Evolutionary conservation across 2,888 invertebrate genomes (phyloP), one percentile per base, ranked within the genome.

Genomic region (Amiota minor): DNA sequence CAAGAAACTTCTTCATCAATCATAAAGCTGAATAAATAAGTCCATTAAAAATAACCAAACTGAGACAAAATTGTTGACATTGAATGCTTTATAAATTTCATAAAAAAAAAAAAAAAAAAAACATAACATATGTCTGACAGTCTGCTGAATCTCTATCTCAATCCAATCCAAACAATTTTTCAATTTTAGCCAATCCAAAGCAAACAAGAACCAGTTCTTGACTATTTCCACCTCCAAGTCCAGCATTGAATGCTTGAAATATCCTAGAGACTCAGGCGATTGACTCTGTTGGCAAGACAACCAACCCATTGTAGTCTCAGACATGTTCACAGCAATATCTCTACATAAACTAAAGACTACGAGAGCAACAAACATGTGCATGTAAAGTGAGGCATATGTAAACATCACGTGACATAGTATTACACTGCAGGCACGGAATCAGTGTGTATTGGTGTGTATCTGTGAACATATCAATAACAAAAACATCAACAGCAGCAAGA

Each of bases 11-110:
- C 6, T 12, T n/a, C 53, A 50, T 50, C 12, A 12, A 50, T n/a
- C 53, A 50, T 35, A 35, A 35, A 8, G 4, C 6, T 4, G 35
- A 62, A 18, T 45, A 62, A 62, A 62, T n/a, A 62, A 62, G 62
- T 62, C 62, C 16, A 62, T 62, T 62, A 62, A 62, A 62, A 62
- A 62, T 62, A 62, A 62, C 62, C 62, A 62, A 62, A 62, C 35
- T 62, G 45, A 62, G 62, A 35, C 62, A 35, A 8, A 6, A 62
- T 45, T 62, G 62, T 62, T 62, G 62, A 62, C 62, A 62, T 45
- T 35, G 45, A 62, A 45, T 45, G 35, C 45, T 45, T 62, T 45
- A 23, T n/a, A 35, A 23, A 23, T 23, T 2, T 2, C 23, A 23
- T 23, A 8, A 35, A 35, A 62, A 12, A 11, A 6, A n/a, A n/a